Evolutionary conservation across 2,113 vertebrate species (phyloP).

Genomic region (Phalacrocorax carbo): DNA sequence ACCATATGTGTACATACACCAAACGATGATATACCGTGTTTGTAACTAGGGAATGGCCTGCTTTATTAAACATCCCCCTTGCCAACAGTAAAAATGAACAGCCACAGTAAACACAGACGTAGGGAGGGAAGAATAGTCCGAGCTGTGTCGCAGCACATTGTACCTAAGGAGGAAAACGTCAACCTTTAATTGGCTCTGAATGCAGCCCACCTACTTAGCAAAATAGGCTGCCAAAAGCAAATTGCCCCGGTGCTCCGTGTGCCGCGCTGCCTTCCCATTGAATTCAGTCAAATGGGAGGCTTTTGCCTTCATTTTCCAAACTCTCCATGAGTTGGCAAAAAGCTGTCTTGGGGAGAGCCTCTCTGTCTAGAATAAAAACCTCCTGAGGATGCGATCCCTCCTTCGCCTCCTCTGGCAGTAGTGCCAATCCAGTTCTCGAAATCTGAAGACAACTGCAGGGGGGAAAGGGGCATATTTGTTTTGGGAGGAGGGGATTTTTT

Average conservation of each 20-base stretch:
- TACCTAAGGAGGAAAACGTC: conserved; percentile 31
- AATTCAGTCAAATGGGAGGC: conserved; percentile 14
- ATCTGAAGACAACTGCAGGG: background rate
- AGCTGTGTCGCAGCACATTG: background rate
- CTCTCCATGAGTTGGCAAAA: conserved; percentile 43
- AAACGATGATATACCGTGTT: conserved; percentile 3
- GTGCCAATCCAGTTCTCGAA: background rate
- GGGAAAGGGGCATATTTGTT: background rate
- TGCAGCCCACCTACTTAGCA: conserved; percentile 54
- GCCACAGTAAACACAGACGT: conserved; percentile 50
- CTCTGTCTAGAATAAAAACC: conserved; percentile 28
- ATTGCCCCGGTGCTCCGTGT: conserved; percentile 1
- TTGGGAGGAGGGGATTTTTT: background rate
- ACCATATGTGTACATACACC: conserved; percentile 39
- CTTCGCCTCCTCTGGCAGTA: background rate
- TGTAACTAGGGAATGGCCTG: conserved; percentile 52
- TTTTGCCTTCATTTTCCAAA: conserved; percentile 49
- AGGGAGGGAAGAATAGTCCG: conserved; percentile 3
- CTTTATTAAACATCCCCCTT: conserved; percentile 60
- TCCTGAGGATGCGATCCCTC: background rate
- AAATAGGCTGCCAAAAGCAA: conserved; percentile 56
- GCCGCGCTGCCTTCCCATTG: conserved; percentile 34
- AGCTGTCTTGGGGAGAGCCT: conserved; percentile 9
- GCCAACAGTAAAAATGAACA: conserved; percentile 53
- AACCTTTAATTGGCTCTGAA: conserved; percentile 47